Conservation (phyloP, 2,113 vertebrate genomes). For the Onychostruthus taczanowskii region DNA sequence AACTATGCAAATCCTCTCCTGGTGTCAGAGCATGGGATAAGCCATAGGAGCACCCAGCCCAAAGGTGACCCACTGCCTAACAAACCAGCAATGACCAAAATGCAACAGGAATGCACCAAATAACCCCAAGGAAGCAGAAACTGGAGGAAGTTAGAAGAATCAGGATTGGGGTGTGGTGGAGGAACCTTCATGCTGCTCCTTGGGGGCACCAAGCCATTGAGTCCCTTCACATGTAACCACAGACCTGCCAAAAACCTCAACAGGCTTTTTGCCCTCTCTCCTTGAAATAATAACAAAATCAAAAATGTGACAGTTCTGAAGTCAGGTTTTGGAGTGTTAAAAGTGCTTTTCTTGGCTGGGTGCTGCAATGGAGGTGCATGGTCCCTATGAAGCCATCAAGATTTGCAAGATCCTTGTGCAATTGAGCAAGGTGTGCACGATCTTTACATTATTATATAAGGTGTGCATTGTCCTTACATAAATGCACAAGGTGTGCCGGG, state of each 20-base stretch:
- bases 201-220: rapidly evolving
- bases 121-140: background rate
- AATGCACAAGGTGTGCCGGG: background rate
- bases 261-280: background rate
- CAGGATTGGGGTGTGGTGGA: background rate
- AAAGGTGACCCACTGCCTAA: too few species aligned
- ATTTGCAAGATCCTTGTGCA: background rate
- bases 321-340: background rate
- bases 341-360: background rate
- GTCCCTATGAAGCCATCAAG: background rate
- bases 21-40: background rate
- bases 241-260: background rate
- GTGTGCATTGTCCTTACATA: background rate
- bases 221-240: rapidly evolving
- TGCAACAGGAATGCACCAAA: rapidly evolving
- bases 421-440: background rate
- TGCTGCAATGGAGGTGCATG: rapidly evolving
- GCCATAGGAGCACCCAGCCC: background rate
- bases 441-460: background rate
- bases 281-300: background rate
- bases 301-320: background rate
- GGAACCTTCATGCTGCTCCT: rapidly evolving
- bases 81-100: rapidly evolving
- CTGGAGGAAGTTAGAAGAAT: background rate
- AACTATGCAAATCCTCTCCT: rapidly evolving